Evolutionary conservation across 2,113 vertebrate genomes (phyloP), one percentile per base, ranked within the genome.

Genomic region (Halcyon senegalensis): DNA sequence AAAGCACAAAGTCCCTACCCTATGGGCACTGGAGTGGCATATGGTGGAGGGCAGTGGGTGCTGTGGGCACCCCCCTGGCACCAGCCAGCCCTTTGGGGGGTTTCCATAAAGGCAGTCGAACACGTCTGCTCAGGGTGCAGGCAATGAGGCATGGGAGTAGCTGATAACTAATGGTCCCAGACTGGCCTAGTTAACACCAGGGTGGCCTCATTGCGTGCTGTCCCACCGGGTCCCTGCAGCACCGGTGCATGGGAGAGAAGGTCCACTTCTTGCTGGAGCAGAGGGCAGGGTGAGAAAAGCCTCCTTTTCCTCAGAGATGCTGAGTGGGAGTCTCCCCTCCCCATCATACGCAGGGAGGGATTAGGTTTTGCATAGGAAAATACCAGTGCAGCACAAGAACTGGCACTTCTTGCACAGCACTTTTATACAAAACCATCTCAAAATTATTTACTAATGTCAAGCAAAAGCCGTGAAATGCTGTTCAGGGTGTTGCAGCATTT

Each of bases 191-290:
- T 74, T 72, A 48, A 37, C 2, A 1, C 37, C 2, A 1, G 50
- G 55, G 33, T 0, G 0, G 51, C 70, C 83, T 90, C 0, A 0
- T 30, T 53, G 13, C 0, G 1, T 46, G 72, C 75, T 5, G 2
- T 23, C 55, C 37, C 6, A 0, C 16, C 1, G 5, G 20, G 55
- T 73, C 24, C 21, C 13, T 1, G 3, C 16, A n/a, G 87, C 0
- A 0, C 33, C 0, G 0, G 3, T 8, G 19, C 7, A 5, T 2
- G 9, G 53, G n/a, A 43, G 25, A 76, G 44, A 55, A 53, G 53
- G 25, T 30, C 3, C 5, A 16, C 10, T 41, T 46, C 43, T 63
- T 78, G 19, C 44, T 84, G 56, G 21, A 19, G 43, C 1, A 0
- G 33, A 70, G 46, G 17, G 24, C 43, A 55, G 23, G 27, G 43